phyloP scores from a whole-genome alignment of 2,113 vertebrate genomes.

The Eubucco bourcierii region DNA sequence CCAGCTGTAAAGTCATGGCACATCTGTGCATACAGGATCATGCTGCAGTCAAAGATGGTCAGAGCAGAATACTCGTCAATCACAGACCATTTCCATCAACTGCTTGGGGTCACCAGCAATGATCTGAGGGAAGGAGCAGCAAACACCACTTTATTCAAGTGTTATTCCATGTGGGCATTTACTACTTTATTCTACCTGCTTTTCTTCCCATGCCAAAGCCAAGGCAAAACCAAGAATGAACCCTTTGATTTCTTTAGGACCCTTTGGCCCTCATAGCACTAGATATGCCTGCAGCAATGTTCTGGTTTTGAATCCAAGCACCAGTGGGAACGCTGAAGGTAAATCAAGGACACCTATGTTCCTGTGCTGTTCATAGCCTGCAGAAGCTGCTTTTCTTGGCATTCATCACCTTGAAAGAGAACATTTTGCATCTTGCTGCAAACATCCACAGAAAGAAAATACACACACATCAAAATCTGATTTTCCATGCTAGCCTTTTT shows the following conservation, averaged over 20 bases:
- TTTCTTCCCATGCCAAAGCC: neutral
- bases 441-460: neutral
- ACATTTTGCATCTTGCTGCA: neutral
- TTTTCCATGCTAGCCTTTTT: neutral
- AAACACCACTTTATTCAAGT: accelerated
- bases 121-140: neutral
- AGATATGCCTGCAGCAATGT: neutral
- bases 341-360: neutral
- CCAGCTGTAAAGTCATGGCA: too few species aligned
- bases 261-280: neutral
- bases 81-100: accelerated
- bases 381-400: constrained; percentile 51
- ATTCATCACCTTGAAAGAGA: neutral
- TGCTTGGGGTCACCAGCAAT: neutral
- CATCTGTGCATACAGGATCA: accelerated
- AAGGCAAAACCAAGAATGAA: neutral
- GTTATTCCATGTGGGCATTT: neutral
- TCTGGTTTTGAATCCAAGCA: neutral
- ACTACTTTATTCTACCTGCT: neutral
- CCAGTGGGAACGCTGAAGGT: neutral
- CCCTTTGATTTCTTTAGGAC: neutral
- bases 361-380: neutral
- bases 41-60: neutral
- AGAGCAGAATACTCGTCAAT: neutral
- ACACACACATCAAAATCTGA: neutral